Percentiles rank a stretch among this genome's conserved stretches.
These are phyloP conservation scores for Spisula subtruncata DNA, from an alignment of 2,888 invertebrate genomes.

Conservation along the genomic window DNA sequence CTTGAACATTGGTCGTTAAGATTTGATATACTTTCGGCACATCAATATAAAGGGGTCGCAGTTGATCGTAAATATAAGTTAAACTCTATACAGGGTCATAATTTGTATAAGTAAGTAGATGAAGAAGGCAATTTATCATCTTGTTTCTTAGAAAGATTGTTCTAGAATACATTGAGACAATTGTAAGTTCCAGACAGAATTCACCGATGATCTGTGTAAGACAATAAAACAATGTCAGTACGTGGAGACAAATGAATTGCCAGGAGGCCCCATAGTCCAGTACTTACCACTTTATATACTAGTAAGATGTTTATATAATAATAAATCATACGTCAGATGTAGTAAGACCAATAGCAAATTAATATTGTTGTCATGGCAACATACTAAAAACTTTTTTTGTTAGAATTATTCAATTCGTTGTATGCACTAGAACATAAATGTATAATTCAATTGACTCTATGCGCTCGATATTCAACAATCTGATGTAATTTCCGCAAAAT, in stretches of 20 bases:
- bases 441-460: no score
- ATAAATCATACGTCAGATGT: no score
- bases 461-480: no score
- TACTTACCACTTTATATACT: not conserved
- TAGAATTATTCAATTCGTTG: no score
- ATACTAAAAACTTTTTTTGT: no score
- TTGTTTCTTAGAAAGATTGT: not conserved
- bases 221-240: not conserved
- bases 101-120: not conserved
- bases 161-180: not conserved
- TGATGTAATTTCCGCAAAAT: no score
- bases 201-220: not conserved
- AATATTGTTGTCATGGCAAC: no score
- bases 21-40: not conserved
- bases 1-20: not conserved
- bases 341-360: no score
- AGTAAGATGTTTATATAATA: no score
- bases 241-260: conserved; percentile 1
- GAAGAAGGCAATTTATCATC: not conserved
- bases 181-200: conserved; percentile 7
- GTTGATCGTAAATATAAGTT: not conserved
- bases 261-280: not conserved
- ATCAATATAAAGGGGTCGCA: not conserved
- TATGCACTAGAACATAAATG: no score
- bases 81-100: not conserved